Evolutionary conservation across 2,113 vertebrate genomes (phyloP), one percentile per base, ranked within the genome.

Genomic region (Tor tambroides): DNA sequence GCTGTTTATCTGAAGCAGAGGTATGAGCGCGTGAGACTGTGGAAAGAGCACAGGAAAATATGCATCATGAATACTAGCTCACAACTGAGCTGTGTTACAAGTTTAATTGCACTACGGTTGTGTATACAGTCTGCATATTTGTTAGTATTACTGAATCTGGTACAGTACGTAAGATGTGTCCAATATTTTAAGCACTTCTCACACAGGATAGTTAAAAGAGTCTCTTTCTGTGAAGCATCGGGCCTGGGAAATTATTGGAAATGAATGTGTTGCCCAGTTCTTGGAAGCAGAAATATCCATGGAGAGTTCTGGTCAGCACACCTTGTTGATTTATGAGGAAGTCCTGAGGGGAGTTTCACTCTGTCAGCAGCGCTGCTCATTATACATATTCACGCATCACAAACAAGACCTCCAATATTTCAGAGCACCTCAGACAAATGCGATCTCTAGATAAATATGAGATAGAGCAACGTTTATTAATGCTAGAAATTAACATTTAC

Each of bases 301-400:
- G 59, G 87, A 85, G 87, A 87, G 67, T 51, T 87, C 46, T 87
- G 78, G 54, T 80, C 82, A 54, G 72, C 65, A 19, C 41, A 80
- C 84, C 83, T 72, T 85, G 83, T 80, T 88, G 83, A 88, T 85
- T 85, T 85, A 88, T 82, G 83, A 80, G 46, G 38, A 65, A 35
- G 69, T 81, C 35, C 83, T 21, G 49, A 87, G 54, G 65, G 85
- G 78, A 74, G 67, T 87, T 81, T 87, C 32, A 87, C 65, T 74
- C 35, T 17, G 65, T 80, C 79, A 82, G 74, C 79, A 87, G 78
- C 49, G 10, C 30, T 6, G 77, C 59, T 69, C 85, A 67, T 78
- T 78, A 77, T 78, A 78, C 74, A 85, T 38, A 71, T 51, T 71
- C 65, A 82, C 38, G 26, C 38, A 63, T 87, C 67, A 81, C 67